Evolutionary conservation across 1,140 invertebrate species (phyloP), one percentile per base, ranked within the genome.

Genomic region (Camponotus pennsylvanicus): DNA sequence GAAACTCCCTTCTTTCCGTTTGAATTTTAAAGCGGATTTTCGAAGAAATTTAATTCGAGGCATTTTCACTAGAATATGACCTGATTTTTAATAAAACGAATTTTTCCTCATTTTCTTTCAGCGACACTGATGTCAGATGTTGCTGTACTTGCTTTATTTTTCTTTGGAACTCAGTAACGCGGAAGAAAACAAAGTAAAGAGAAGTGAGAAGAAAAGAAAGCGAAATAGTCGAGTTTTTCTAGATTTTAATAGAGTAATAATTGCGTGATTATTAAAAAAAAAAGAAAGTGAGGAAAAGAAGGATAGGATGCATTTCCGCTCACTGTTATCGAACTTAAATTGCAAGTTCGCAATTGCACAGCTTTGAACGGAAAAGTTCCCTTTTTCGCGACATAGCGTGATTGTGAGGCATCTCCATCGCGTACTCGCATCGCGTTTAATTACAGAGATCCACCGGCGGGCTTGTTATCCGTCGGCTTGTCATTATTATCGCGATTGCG

Each of bases 401-500:
- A 66, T 61, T 40, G 49, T 55, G 45, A 70, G 55, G 37, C 66
- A 21, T 77, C 27, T 63, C 75, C 45, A 37, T 27, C 27, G 27
- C 27, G 27, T 55, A 9, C 27, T 49, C 55, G n/a, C 32, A 18
- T 75, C 55, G 55, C 67, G 69, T 83, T 83, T 83, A 83, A 83
- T 83, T 83, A 83, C 79, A 59, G 18, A 49, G 69, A 45, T 40
- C 69, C 49, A 9, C 49, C 18, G 61, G 64, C 34, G 21, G 27
- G 18, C 40, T 83, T 45, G 69, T 49, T 83, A 75, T 75, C 55
- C 69, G 18, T 27, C 42, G 21, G 57, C 69, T 63, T 83, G 69
- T 75, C 79, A 63, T 83, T 75, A 83, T 75, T 83, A 73, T 63
- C 42, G 55, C 32, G 42, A 73, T 63, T 42, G 18, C 27, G 40